Conservation (phyloP, 2,113 vertebrate species). For the Dendropsophus ebraccatus region DNA sequence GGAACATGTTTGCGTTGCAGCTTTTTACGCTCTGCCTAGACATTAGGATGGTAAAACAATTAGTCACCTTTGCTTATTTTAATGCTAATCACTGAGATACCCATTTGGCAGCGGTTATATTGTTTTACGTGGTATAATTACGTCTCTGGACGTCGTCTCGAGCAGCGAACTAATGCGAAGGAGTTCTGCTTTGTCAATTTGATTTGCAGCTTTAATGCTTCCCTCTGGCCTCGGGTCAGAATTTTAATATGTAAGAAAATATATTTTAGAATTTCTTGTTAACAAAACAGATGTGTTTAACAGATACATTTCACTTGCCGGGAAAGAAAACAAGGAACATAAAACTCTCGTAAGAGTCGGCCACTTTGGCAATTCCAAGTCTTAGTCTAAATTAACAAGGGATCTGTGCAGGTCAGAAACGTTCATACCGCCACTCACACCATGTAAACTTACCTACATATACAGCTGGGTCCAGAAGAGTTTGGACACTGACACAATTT, state of each 20-base stretch:
- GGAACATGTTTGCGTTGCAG: not conserved
- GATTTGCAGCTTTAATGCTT: conserved; percentile 39
- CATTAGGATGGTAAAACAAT: conserved; percentile 1
- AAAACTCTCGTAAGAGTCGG: not conserved
- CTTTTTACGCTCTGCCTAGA: not conserved
- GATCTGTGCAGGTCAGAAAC: not conserved
- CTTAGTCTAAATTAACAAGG: not conserved
- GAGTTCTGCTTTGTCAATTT: conserved; percentile 47
- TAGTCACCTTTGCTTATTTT: conserved; percentile 11
- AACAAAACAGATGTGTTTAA: conserved; percentile 37
- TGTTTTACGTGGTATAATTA: conserved; percentile 33
- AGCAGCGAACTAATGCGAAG: conserved; percentile 12
- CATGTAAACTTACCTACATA: not conserved
- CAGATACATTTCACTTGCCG: conserved; percentile 29
- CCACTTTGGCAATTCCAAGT: not conserved
- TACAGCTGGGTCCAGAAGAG: too few species aligned
- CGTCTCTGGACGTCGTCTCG: not conserved
- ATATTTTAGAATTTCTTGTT: conserved; percentile 35
- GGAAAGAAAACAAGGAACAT: conserved; percentile 14
- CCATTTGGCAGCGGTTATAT: conserved; percentile 13
- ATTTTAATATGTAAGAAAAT: conserved; percentile 18
- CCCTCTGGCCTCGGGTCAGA: not conserved
- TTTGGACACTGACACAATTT: too few species aligned
- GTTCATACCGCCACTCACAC: not conserved
- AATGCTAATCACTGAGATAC: not conserved